These are phyloP conservation scores for Platycheirus albimanus DNA, from an alignment of 2,888 invertebrate genomes.

Conservation along the genomic window DNA sequence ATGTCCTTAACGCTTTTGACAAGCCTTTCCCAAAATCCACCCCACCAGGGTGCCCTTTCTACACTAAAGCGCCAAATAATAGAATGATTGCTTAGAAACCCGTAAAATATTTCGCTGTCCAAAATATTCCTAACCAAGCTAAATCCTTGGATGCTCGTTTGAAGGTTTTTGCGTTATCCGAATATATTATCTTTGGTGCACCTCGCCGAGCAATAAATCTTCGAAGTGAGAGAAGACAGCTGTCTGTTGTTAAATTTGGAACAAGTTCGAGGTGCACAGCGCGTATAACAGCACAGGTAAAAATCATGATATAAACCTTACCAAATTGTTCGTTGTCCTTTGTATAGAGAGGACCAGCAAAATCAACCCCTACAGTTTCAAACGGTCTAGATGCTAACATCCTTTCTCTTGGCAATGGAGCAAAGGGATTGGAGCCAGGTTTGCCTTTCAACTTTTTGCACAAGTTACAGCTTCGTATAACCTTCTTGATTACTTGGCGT, in stretches of 20 bases:
- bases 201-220: conserved; percentile 36
- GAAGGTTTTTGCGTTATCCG: conserved; percentile 10
- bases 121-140: neutral
- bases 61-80: conserved; percentile 61
- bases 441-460: neutral
- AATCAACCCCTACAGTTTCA: conserved; percentile 30
- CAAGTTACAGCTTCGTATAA: conserved; percentile 1
- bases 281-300: conserved; percentile 33
- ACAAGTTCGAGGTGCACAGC: conserved; percentile 31
- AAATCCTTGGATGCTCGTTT: conserved; percentile 3
- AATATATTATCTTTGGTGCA: conserved; percentile 6
- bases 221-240: conserved; percentile 21
- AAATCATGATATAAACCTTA: conserved; percentile 31
- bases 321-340: neutral
- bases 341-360: conserved; percentile 28
- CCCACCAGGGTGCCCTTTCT: conserved; percentile 67
- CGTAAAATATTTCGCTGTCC: neutral
- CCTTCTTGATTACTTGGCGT: conserved; percentile 11
- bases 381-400: conserved; percentile 6
- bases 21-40: conserved; percentile 65
- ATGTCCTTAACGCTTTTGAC: conserved; percentile 50
- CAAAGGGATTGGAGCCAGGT: neutral
- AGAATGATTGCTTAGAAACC: conserved; percentile 8
- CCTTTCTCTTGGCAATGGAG: conserved; percentile 1
- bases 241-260: conserved; percentile 25